A percentile compares a stretch with the other conserved stretches of the same genome.
Conservation (phyloP, 2,113 vertebrate genomes). For the Corythoichthys haematopterus region DNA sequence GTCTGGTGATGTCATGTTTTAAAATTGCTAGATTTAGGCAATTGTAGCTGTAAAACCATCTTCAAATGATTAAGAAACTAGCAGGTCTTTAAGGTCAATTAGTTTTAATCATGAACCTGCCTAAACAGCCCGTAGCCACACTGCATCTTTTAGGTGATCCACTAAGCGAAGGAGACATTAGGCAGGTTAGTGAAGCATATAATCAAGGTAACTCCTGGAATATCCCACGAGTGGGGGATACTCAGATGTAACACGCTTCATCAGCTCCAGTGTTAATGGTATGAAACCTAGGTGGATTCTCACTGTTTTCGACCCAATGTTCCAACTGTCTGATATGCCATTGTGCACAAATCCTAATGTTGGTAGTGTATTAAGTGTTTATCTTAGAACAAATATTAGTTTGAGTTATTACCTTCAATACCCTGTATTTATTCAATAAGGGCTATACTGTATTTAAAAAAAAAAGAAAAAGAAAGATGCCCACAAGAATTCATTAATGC, state of each 20-base stretch:
- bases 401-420: too few relatives aligned
- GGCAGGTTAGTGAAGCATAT: conserved; percentile 56
- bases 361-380: background rate
- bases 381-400: too few relatives aligned
- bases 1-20: background rate
- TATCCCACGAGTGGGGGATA: conserved; percentile 49
- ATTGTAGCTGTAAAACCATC: background rate
- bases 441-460: too few relatives aligned
- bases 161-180: conserved; percentile 44
- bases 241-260: conserved; percentile 52
- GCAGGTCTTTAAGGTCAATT: background rate
- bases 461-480: background rate
- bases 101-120: background rate
- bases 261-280: conserved; percentile 50
- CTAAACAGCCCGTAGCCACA: conserved; percentile 2
- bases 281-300: conserved; percentile 35
- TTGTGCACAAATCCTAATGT: background rate
- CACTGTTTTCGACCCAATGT: conserved; percentile 25
- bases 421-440: too few relatives aligned
- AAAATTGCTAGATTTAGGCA: background rate
- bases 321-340: conserved; percentile 22
- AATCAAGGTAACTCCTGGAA: conserved; percentile 53
- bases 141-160: conserved; percentile 29
- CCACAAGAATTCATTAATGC: too few relatives aligned
- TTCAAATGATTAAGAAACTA: background rate